Base-by-base conservation (phyloP, 2,113 vertebrate genomes). In the Oryzias javanicus region DNA sequence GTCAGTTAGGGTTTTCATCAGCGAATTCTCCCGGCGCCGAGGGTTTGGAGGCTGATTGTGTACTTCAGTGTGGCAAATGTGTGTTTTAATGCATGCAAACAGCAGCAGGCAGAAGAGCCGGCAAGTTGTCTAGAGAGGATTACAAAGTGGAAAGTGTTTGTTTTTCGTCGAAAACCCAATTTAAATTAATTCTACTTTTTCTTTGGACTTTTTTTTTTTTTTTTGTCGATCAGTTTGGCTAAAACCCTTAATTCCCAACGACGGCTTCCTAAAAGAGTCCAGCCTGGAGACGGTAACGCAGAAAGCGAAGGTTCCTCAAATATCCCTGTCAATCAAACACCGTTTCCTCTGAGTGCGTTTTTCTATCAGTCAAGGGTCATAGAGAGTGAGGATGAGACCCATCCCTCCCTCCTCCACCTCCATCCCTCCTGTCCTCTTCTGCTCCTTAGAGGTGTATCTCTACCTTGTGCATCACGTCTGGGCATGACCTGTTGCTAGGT, bases 401-500 rank as follows among this genome's bases (percentile, higher is more conserved):
- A 49, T 66, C 40, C 83, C 79, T 64, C 45, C 66, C 75, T 82
- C 84, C 77, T 76, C 81, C 58, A 64, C 78, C 78, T 53, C 58
- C 71, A 27, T 42, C 67, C 76, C 79, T 65, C 61, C 71, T 76
- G 74, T 69, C 55, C 58, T 56, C 64, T 68, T 69, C 10, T 18
- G 62, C 79, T 89, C 88, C 87, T 89, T 67, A 77, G 89, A 90
- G 89, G 89, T 91, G 87, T 81, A 89, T 86, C 87, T 89, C 87
- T 72, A 89, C 89, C 86, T 86, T 90, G 88, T 85, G 89, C 86
- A 79, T 90, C 88, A 90, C 86, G 89, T 91, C 91, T 91, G 89
- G 90, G 91, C 90, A 92, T 91, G 91, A 92, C 91, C 91, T 92
- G 91, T 92, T 92, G 91, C 91, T 92, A 92, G 91, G 91, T 91